Percentiles rank a stretch among this genome's conserved stretches.
These are phyloP conservation scores for Wasmannia auropunctata DNA, from an alignment of 1,140 invertebrate genomes.

Conservation along the genomic window DNA sequence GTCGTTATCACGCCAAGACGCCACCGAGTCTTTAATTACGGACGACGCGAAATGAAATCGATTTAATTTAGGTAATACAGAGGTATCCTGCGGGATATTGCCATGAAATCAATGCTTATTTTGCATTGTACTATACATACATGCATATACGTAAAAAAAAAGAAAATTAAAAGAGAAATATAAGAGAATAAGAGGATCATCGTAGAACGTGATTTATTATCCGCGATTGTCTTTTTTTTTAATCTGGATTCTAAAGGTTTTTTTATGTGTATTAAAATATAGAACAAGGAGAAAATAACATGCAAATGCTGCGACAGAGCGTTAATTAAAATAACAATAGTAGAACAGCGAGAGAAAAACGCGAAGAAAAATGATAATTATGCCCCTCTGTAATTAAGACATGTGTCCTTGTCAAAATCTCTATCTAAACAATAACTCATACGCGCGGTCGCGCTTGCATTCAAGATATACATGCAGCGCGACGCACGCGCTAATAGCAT, in stretches of 20 bases:
- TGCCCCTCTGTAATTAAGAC: not conserved
- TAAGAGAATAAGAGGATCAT: not conserved
- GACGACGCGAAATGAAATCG: not conserved
- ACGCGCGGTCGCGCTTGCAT: constrained; percentile 19
- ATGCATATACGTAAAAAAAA: no score
- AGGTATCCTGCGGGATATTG: not conserved
- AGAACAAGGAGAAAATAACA: not conserved
- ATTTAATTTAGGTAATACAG: not conserved
- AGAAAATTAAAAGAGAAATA: not conserved
- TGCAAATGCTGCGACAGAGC: not conserved
- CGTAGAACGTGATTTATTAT: not conserved
- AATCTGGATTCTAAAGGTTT: not conserved
- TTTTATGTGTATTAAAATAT: not conserved
- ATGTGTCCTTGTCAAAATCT: not conserved
- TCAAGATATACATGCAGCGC: constrained; percentile 15
- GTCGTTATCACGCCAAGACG: not conserved
- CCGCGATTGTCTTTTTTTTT: not conserved
- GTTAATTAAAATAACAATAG: not conserved
- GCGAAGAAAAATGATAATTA: not conserved
- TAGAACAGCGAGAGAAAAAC: not conserved
- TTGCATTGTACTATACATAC: not conserved
- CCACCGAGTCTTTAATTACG: not conserved
- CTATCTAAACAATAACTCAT: constrained; percentile 9
- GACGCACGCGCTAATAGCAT: not conserved
- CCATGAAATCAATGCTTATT: not conserved